Conservation (phyloP, 2,797 vertebrate genomes). For the Acipenser ruthenus region DNA sequence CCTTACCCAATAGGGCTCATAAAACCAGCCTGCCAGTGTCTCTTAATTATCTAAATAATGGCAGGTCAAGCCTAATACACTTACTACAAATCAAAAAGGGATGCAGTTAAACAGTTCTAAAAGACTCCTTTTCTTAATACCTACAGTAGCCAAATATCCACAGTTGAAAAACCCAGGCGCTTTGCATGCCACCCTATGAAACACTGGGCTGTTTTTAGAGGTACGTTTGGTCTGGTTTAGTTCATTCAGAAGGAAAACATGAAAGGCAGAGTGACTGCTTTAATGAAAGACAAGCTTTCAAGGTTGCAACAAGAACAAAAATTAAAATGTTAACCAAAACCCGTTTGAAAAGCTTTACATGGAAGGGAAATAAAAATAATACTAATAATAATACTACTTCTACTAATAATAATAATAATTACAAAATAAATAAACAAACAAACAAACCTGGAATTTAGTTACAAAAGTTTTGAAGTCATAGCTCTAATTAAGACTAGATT, state of each 20-base stretch:
- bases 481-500: constrained; percentile 29
- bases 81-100: too few relatives aligned
- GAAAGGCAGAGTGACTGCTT: background rate
- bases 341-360: too few relatives aligned
- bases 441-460: background rate
- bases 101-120: too few relatives aligned
- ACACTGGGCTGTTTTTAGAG: background rate
- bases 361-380: background rate
- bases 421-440: background rate
- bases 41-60: too few relatives aligned
- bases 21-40: too few relatives aligned
- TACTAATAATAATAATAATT: too few relatives aligned
- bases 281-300: background rate
- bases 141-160: too few relatives aligned
- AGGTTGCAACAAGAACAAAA: too few relatives aligned
- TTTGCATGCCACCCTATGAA: background rate
- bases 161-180: background rate
- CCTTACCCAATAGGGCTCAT: too few relatives aligned
- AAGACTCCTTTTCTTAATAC: too few relatives aligned
- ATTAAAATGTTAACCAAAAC: too few relatives aligned
- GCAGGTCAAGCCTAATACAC: too few relatives aligned
- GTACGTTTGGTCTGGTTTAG: background rate
- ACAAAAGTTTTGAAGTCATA: constrained; percentile 22
- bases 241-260: background rate
- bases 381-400: background rate